A percentile compares a stretch with the other conserved stretches of the same genome.
phyloP scores from a whole-genome alignment of 1,140 invertebrate genomes.

The Pinna nobilis region DNA sequence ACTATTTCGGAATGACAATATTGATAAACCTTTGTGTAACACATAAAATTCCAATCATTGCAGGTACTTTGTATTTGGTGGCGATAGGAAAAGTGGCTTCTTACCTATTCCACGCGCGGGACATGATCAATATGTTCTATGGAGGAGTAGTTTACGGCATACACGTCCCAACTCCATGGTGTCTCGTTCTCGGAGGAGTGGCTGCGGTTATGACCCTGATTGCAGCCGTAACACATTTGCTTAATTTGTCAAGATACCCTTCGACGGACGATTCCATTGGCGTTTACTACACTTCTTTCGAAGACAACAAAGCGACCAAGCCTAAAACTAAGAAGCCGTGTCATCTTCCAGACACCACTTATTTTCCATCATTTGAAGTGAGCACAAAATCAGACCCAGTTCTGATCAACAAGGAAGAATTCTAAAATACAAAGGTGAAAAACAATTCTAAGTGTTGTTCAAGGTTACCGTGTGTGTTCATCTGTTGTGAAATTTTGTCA shows the following conservation, averaged over 20 bases:
- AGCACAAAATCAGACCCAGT: not conserved
- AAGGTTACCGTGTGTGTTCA: too few species aligned
- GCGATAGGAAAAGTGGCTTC: conserved; percentile 10
- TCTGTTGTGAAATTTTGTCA: too few species aligned
- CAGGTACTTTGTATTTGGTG: conserved; percentile 4
- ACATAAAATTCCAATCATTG: not conserved
- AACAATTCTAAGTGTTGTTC: too few species aligned
- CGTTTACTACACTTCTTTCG: not conserved
- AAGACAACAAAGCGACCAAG: not conserved
- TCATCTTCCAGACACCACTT: conserved; percentile 5
- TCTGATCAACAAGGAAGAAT: not conserved
- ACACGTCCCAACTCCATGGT: conserved; percentile 6
- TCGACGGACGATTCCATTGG: not conserved
- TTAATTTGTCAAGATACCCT: conserved; percentile 1
- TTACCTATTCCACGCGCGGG: not conserved
- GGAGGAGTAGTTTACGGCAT: conserved; percentile 13
- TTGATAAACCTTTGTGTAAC: not conserved
- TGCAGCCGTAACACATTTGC: not conserved
- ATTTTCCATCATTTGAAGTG: conserved; percentile 4
- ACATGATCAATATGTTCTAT: conserved; percentile 18
- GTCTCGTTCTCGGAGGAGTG: conserved; percentile 5
- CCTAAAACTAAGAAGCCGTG: not conserved
- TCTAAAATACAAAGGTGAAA: not conserved
- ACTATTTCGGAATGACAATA: not conserved
- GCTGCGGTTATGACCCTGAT: not conserved